Percentiles rank a stretch among this genome's conserved stretches.
Conservation (phyloP, 2,113 vertebrate genomes). For the Saguinus imperator region DNA sequence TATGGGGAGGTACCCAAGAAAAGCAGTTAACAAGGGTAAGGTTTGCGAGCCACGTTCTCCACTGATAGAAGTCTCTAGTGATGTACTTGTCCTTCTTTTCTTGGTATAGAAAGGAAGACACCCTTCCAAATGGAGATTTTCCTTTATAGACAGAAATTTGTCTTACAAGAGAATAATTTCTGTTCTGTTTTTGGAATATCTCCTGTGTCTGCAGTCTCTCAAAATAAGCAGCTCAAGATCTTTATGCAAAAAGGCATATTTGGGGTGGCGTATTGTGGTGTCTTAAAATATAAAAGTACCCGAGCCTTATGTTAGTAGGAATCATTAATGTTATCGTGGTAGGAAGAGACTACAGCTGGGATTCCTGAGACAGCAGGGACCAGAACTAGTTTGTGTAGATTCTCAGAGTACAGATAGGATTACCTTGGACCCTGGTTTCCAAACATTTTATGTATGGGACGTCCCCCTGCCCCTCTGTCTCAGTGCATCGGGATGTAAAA, state of each 20-base stretch:
- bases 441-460: background rate
- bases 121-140: background rate
- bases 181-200: background rate
- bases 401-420: background rate
- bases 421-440: background rate
- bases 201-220: background rate
- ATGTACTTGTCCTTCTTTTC: background rate
- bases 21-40: background rate
- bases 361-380: background rate
- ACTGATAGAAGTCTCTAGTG: background rate
- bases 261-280: background rate
- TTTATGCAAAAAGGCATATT: background rate
- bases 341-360: rapidly evolving
- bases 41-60: no score
- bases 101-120: background rate
- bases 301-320: background rate
- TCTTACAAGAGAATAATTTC: background rate
- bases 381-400: background rate
- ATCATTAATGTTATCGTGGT: rapidly evolving
- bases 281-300: background rate
- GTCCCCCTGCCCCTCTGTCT: background rate
- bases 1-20: background rate
- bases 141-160: background rate
- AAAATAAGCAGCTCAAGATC: background rate
- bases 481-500: no score